Evolutionary conservation across 2,888 invertebrate genomes (phyloP).

Genomic region (Caenorhabditis japonica): DNA sequence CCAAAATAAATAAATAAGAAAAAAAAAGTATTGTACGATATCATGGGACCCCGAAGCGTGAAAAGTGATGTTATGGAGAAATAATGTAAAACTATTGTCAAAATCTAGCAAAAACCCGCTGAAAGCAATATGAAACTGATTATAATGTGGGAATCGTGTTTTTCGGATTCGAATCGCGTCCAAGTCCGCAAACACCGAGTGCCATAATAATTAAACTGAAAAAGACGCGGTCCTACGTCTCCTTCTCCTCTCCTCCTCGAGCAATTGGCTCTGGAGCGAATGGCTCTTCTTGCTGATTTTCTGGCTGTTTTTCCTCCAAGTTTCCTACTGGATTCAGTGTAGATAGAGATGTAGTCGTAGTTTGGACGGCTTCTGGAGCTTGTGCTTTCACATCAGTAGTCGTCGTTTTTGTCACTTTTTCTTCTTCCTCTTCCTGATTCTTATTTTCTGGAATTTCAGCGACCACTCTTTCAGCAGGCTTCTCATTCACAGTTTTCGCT

Average conservation of each 20-base stretch:
- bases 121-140: slow-evolving; percentile 4
- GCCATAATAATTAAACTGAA: no score
- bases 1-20: neutral
- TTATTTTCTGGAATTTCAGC: slow-evolving; percentile 2
- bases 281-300: slow-evolving; percentile 30
- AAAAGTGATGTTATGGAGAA: neutral
- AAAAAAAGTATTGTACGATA: neutral
- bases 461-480: slow-evolving; percentile 11
- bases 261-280: slow-evolving; percentile 15
- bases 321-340: slow-evolving; percentile 30
- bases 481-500: slow-evolving; percentile 35
- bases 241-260: slow-evolving; percentile 18
- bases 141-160: no score
- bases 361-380: neutral
- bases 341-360: slow-evolving; percentile 13
- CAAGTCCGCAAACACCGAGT: no score
- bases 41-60: neutral
- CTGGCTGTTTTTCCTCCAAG: slow-evolving; percentile 25
- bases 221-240: no score
- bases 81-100: slow-evolving; percentile 32
- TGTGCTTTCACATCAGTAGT: neutral
- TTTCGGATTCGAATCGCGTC: no score
- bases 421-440: slow-evolving; percentile 6
- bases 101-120: slow-evolving; percentile 29
- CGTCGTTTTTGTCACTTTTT: slow-evolving; percentile 4